Evolutionary conservation across 1,140 invertebrate genomes (phyloP).

Genomic region (Manduca sexta): DNA sequence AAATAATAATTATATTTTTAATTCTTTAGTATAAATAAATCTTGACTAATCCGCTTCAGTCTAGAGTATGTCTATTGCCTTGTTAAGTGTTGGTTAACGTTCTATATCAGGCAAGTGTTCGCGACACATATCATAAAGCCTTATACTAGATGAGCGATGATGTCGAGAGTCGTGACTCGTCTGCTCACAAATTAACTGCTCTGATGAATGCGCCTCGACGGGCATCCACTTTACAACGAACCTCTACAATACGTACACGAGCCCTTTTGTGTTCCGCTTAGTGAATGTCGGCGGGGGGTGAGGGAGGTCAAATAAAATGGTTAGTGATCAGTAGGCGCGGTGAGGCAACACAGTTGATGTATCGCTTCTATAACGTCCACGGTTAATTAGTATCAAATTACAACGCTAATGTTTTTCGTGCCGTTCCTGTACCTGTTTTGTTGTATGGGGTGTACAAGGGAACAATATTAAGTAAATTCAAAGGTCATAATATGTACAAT

Average conservation of each 20-base stretch:
- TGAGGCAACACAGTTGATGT: slow-evolving; percentile 43
- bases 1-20: no score
- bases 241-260: slow-evolving; percentile 4
- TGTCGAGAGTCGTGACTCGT: slow-evolving; percentile 54
- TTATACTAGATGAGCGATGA: slow-evolving; percentile 54
- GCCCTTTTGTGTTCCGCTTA: slow-evolving; percentile 1
- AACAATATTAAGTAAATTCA: no score
- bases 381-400: slow-evolving; percentile 57
- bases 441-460: no score
- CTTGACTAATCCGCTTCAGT: no score
- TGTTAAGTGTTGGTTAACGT: no score
- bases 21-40: no score
- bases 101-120: slow-evolving; percentile 30
- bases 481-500: no score
- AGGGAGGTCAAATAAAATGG: slow-evolving; percentile 20
- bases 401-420: slow-evolving; percentile 39
- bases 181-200: slow-evolving; percentile 61
- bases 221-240: slow-evolving; percentile 26
- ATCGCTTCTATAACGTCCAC: slow-evolving; percentile 49
- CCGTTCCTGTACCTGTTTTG: no score
- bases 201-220: slow-evolving; percentile 54
- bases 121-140: slow-evolving; percentile 31
- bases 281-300: slow-evolving; percentile 6
- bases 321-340: slow-evolving; percentile 30
- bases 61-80: no score